Percentiles rank a stretch among this genome's conserved stretches.
These are phyloP conservation scores for Discoglossus pictus DNA, from an alignment of 2,797 vertebrate genomes.

Conservation along the genomic window DNA sequence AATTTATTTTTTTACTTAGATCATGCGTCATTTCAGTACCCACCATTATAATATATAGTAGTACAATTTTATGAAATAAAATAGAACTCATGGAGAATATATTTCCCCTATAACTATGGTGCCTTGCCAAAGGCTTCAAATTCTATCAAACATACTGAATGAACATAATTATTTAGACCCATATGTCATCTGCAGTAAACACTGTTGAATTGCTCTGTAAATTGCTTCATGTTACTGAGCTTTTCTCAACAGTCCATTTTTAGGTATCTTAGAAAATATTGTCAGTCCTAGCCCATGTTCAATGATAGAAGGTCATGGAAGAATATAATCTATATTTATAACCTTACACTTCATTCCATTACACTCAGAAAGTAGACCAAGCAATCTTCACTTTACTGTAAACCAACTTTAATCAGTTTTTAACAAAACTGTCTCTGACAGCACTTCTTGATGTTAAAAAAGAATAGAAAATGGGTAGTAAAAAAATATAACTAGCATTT, in stretches of 20 bases:
- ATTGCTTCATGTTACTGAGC: not conserved
- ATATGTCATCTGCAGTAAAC: not conserved
- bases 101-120: too few species aligned
- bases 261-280: not conserved
- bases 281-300: not conserved
- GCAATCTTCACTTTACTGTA: not conserved
- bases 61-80: too few species aligned
- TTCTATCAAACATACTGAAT: too few species aligned
- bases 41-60: too few species aligned
- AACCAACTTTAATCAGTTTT: not conserved
- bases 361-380: not conserved
- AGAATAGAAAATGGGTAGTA: not conserved
- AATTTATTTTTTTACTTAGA: too few species aligned
- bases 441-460: not conserved
- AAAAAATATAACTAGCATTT: too few species aligned
- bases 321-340: constrained; percentile 18
- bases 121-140: too few species aligned
- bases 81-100: too few species aligned
- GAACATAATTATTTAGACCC: not conserved
- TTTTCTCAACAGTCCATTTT: not conserved
- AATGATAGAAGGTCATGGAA: not conserved
- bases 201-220: not conserved
- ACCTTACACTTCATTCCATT: not conserved
- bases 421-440: not conserved
- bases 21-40: too few species aligned